phyloP scores from a whole-genome alignment of 2,888 invertebrate species.

The Lasius fuliginosus region DNA sequence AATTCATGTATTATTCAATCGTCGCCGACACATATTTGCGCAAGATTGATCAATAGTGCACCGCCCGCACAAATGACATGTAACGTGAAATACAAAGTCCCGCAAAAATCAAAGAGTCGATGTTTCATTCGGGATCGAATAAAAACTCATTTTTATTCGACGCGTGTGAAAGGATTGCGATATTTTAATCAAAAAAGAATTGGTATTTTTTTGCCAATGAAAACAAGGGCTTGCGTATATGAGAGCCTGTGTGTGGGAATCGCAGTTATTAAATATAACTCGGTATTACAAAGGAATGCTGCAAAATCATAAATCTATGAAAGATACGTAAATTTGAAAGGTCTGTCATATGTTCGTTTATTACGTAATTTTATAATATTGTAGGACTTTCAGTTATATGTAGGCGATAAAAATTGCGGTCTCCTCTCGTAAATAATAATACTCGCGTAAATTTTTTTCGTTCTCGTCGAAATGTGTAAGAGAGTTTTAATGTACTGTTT shows the following conservation, averaged over 20 bases:
- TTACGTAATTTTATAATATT: neutral
- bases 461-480: neutral
- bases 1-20: neutral
- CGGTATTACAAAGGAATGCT: neutral
- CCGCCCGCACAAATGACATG: neutral
- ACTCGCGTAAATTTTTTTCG: neutral
- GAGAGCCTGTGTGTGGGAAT: neutral
- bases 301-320: neutral
- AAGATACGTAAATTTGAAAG: conserved; percentile 12
- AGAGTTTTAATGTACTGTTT: no score
- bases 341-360: neutral
- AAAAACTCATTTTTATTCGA: conserved; percentile 1
- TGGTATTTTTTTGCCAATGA: neutral
- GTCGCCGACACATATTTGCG: neutral
- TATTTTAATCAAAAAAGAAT: conserved; percentile 34
- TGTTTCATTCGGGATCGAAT: conserved; percentile 22
- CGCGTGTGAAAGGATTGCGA: neutral
- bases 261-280: neutral
- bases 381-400: neutral
- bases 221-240: neutral
- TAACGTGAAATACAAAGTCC: neutral
- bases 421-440: neutral
- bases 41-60: conserved; percentile 13
- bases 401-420: neutral
- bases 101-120: neutral